Percentiles rank a stretch among this genome's conserved stretches.
Evolutionary conservation across 2,888 invertebrate genomes (phyloP).

Genomic region (Hydriomena furcata): DNA sequence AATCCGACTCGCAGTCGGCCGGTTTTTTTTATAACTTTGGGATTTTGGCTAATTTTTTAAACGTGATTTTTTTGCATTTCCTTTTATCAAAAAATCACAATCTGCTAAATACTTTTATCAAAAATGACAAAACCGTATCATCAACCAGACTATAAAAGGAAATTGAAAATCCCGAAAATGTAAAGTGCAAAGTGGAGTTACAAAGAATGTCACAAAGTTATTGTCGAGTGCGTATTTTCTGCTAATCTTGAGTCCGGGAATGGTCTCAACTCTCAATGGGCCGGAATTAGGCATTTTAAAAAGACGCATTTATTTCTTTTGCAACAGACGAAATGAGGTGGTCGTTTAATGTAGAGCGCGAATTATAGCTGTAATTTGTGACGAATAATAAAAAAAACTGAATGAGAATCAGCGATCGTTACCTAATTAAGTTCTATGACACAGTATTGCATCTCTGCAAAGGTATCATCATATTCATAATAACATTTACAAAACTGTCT

Average conservation of each 20-base stretch:
- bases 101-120: too few relatives aligned
- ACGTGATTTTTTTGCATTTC: too few relatives aligned
- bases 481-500: not conserved
- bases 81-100: too few relatives aligned
- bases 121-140: too few relatives aligned
- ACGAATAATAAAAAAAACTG: too few relatives aligned
- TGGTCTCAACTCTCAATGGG: not conserved
- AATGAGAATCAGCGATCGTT: not conserved
- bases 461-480: not conserved
- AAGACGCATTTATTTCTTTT: conserved; percentile 15
- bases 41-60: too few relatives aligned
- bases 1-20: too few relatives aligned
- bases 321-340: conserved; percentile 10
- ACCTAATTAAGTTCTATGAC: too few relatives aligned
- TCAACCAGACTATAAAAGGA: conserved; percentile 40
- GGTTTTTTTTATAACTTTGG: too few relatives aligned
- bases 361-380: too few relatives aligned
- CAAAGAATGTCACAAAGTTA: not conserved
- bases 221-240: conserved; percentile 13
- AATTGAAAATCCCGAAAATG: conserved; percentile 41
- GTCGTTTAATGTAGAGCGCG: conserved; percentile 1
- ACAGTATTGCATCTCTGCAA: too few relatives aligned
- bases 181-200: conserved; percentile 5
- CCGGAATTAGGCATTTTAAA: not conserved
- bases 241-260: conserved; percentile 1